These are phyloP conservation scores for Eubasilissa splendida DNA, from an alignment of 2,888 invertebrate species.

Conservation along the genomic window DNA sequence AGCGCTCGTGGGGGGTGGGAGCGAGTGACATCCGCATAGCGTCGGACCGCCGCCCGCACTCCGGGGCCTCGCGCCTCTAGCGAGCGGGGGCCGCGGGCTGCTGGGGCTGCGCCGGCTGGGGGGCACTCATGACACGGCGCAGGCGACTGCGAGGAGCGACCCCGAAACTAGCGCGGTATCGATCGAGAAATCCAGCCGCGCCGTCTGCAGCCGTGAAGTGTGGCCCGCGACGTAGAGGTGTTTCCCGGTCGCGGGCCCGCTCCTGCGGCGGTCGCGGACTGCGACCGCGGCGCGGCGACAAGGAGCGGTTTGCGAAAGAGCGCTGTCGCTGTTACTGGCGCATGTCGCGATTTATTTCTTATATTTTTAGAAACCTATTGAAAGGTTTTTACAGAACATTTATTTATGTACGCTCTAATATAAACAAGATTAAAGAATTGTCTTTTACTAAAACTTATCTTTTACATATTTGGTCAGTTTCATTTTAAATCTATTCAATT, in stretches of 20 bases:
- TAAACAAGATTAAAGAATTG: too few species aligned
- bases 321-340: too few species aligned
- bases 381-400: too few species aligned
- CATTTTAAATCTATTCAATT: too few species aligned
- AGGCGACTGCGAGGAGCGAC: not conserved
- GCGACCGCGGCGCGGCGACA: not conserved
- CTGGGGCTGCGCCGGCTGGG: constrained; percentile 2
- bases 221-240: constrained; percentile 25
- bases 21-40: not conserved
- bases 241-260: not conserved
- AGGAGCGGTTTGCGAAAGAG: too few species aligned
- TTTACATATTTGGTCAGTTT: too few species aligned
- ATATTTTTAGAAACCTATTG: too few species aligned
- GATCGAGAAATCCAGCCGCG: constrained; percentile 6
- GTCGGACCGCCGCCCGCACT: constrained; percentile 4
- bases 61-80: not conserved
- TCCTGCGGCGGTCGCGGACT: not conserved
- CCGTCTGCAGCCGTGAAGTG: constrained; percentile 21
- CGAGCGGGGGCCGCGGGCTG: constrained; percentile 7
- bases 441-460: too few species aligned
- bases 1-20: too few species aligned
- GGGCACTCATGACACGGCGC: constrained; percentile 10
- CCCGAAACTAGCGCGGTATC: constrained; percentile 11
- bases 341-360: too few species aligned
- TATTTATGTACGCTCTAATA: too few species aligned